A percentile compares a stretch with the other conserved stretches of the same genome.
These are phyloP conservation scores for Chiropotes sagulatus DNA, from an alignment of 2,797 vertebrate genomes.

Conservation along the genomic window DNA sequence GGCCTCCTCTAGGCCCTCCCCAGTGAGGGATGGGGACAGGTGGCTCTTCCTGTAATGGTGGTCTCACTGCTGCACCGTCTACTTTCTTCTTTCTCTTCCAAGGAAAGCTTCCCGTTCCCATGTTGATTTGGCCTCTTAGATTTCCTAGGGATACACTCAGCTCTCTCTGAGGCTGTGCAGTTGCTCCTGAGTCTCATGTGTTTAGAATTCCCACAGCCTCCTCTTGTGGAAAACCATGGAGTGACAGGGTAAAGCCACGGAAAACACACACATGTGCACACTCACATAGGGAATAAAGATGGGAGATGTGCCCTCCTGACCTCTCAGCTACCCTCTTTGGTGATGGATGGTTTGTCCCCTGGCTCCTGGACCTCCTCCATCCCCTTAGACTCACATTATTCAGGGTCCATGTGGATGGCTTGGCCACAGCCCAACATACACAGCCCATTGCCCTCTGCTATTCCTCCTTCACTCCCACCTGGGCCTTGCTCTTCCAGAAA, in stretches of 20 bases:
- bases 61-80: neutral
- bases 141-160: neutral
- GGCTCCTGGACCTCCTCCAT: neutral
- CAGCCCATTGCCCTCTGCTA: neutral
- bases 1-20: neutral
- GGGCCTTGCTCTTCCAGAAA: neutral
- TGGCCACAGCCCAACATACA: rapidly evolving
- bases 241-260: neutral
- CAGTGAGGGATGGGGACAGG: neutral
- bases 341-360: neutral
- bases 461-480: neutral
- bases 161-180: neutral
- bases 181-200: neutral
- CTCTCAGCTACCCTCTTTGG: neutral
- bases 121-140: neutral
- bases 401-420: neutral
- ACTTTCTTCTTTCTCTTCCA: neutral
- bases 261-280: rapidly evolving
- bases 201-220: neutral
- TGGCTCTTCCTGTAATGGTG: too few relatives aligned
- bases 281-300: neutral
- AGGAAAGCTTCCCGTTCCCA: neutral
- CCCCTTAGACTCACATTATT: neutral
- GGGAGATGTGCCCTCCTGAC: too few relatives aligned
- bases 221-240: neutral